phyloP scores from a whole-genome alignment of 1,140 invertebrate species.

The Dendrolimus kikuchii region DNA sequence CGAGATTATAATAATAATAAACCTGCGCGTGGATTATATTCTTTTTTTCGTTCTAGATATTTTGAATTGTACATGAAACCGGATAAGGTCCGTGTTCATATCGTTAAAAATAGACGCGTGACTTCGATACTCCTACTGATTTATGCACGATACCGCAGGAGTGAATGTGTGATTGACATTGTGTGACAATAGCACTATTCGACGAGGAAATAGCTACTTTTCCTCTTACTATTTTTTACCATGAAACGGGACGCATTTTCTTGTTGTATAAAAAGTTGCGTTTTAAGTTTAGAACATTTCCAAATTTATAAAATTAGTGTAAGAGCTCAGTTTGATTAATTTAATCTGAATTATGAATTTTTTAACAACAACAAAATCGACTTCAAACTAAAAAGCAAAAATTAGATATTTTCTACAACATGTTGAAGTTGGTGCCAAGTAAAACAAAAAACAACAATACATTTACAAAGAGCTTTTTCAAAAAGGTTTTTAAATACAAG shows the following conservation, averaged over 20 bases:
- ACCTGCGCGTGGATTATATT: neutral
- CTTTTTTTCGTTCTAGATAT: slow-evolving; percentile 8
- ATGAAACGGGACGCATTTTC: neutral
- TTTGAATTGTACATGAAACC: slow-evolving; percentile 16
- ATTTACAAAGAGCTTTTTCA: too few relatives aligned
- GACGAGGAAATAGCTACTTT: neutral
- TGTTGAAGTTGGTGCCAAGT: too few relatives aligned
- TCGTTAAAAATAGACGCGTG: slow-evolving; percentile 19
- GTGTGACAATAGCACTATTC: neutral
- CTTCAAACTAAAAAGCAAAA: too few relatives aligned
- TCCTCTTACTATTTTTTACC: neutral
- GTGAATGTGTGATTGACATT: slow-evolving; percentile 9
- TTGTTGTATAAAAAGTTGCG: neutral
- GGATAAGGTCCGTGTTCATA: slow-evolving; percentile 9
- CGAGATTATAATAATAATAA: neutral
- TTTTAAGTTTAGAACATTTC: neutral
- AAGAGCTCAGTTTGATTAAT: too few relatives aligned
- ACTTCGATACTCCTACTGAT: slow-evolving; percentile 8
- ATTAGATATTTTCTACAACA: too few relatives aligned
- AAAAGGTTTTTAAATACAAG: too few relatives aligned
- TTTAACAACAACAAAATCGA: too few relatives aligned
- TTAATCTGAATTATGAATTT: too few relatives aligned
- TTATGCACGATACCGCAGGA: slow-evolving; percentile 8
- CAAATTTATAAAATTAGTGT: too few relatives aligned
- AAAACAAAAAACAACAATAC: too few relatives aligned